These are phyloP conservation scores for Ostrea edulis DNA, from an alignment of 1,140 invertebrate species.

Conservation along the genomic window DNA sequence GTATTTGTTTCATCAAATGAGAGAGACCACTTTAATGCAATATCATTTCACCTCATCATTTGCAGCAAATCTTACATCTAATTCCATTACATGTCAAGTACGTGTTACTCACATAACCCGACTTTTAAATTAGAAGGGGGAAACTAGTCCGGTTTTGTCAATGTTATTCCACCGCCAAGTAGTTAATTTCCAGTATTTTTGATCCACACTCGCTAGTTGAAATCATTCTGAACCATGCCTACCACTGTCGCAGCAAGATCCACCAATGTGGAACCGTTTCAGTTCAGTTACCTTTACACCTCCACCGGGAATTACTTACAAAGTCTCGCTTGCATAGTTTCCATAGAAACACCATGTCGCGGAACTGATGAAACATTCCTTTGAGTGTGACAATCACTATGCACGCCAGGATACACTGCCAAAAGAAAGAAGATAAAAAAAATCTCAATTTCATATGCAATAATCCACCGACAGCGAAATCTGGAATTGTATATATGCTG, in stretches of 20 bases:
- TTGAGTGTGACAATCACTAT: conserved; percentile 96
- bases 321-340: conserved; percentile 90
- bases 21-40: background rate
- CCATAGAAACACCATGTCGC: conserved; percentile 87
- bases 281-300: background rate
- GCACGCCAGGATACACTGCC: conserved; percentile 89
- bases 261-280: background rate
- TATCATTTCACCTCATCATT: too few species aligned
- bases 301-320: conserved; percentile 73
- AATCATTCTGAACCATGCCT: background rate
- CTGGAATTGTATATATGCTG: too few species aligned
- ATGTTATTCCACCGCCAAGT: too few species aligned
- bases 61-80: too few species aligned
- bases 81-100: too few species aligned
- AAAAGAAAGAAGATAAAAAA: conserved; percentile 59
- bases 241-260: background rate
- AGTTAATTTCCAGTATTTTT: too few species aligned
- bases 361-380: conserved; percentile 91
- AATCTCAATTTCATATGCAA: background rate
- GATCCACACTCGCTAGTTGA: background rate
- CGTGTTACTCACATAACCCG: too few species aligned
- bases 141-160: too few species aligned
- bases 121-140: too few species aligned
- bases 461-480: background rate
- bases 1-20: background rate